Conservation (phyloP, 2,113 vertebrate genomes). For the Phalacrocorax pelagicus region DNA sequence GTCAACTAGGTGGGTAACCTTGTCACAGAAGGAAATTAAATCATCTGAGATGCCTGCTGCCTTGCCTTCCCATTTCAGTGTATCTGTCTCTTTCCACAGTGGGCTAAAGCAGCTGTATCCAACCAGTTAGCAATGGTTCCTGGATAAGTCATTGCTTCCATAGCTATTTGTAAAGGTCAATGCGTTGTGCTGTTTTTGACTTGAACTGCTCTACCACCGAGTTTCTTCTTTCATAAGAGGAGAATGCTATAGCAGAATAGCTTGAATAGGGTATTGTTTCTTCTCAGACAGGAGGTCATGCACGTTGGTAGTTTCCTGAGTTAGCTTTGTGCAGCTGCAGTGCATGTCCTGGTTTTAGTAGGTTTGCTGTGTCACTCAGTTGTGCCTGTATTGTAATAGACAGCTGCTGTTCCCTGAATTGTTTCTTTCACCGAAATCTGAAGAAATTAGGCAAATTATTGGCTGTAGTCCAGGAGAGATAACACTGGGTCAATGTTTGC, state of each 20-base stretch:
- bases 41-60: not conserved
- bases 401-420: slow-evolving; percentile 48
- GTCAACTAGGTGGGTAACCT: no score
- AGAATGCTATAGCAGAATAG: not conserved
- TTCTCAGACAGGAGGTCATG: not conserved
- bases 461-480: not conserved
- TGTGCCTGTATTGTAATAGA: not conserved
- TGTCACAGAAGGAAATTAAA: no score
- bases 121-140: not conserved
- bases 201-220: not conserved
- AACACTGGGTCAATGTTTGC: slow-evolving; percentile 15
- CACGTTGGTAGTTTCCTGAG: not conserved
- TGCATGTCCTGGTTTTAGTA: not conserved
- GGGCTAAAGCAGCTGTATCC: not conserved
- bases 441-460: slow-evolving; percentile 7
- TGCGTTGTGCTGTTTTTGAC: not conserved
- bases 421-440: slow-evolving; percentile 40
- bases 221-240: not conserved
- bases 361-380: not conserved
- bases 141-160: not conserved
- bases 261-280: not conserved
- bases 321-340: not conserved
- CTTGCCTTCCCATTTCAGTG: not conserved
- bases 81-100: not conserved
- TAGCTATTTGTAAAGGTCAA: not conserved